A percentile compares a stretch with the other conserved stretches of the same genome.
Evolutionary conservation across 2,797 vertebrate genomes (phyloP).

Genomic region (Ceryle rudis): DNA sequence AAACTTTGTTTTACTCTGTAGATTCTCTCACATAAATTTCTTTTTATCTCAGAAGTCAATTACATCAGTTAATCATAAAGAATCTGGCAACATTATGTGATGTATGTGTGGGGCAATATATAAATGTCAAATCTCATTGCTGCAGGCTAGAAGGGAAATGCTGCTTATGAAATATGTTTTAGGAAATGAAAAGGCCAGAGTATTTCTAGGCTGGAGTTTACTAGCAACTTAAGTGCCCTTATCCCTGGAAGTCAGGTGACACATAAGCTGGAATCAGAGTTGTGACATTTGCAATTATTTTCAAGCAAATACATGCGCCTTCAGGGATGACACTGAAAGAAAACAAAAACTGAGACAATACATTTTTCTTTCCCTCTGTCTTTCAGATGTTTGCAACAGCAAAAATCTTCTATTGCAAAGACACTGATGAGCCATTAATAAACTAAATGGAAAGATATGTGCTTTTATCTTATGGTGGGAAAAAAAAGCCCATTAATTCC

Average conservation of each 20-base stretch:
- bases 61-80: conserved; percentile 40
- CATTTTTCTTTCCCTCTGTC: neutral
- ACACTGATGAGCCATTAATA: neutral
- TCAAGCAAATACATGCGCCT: neutral
- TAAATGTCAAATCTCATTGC: conserved; percentile 39
- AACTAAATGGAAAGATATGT: neutral
- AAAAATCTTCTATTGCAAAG: neutral
- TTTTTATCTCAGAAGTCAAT: conserved; percentile 26
- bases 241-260: neutral
- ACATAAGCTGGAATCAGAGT: neutral
- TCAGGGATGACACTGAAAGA: conserved; percentile 22
- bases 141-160: conserved; percentile 36
- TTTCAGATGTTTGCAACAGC: neutral
- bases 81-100: neutral
- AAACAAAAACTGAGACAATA: neutral
- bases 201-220: conserved; percentile 24
- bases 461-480: neutral
- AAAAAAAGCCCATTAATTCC: neutral
- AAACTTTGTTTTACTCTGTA: neutral
- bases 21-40: neutral
- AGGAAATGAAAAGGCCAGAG: conserved; percentile 30
- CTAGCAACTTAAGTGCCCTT: neutral
- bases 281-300: conserved; percentile 34
- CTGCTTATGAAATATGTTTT: conserved; percentile 12
- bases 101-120: neutral